These are phyloP conservation scores for Diprion similis DNA, from an alignment of 1,140 invertebrate genomes.

Conservation along the genomic window DNA sequence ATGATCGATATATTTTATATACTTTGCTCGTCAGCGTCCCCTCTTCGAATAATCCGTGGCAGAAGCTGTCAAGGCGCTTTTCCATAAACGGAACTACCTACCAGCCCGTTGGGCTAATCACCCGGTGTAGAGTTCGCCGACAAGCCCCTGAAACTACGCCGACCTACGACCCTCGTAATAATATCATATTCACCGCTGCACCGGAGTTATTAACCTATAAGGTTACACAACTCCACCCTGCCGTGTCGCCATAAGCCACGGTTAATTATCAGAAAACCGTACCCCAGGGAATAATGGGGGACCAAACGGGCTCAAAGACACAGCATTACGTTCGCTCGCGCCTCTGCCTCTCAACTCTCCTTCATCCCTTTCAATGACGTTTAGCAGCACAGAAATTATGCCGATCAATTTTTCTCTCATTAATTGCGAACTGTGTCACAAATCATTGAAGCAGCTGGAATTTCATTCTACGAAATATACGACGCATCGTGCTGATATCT, in stretches of 20 bases:
- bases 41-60: background rate
- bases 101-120: background rate
- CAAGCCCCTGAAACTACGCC: background rate
- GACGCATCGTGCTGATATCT: too few species aligned
- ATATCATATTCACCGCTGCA: slow-evolving; percentile 5
- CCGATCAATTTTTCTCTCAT: too few species aligned
- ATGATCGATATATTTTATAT: too few species aligned
- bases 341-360: too few species aligned
- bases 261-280: slow-evolving; percentile 7
- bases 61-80: background rate
- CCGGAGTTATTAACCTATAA: slow-evolving; percentile 7
- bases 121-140: background rate
- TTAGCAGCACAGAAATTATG: too few species aligned
- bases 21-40: too few species aligned
- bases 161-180: slow-evolving; percentile 7
- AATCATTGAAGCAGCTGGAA: too few species aligned
- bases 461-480: too few species aligned
- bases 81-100: background rate
- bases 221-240: slow-evolving; percentile 1
- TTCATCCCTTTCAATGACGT: too few species aligned
- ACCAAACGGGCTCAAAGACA: too few species aligned
- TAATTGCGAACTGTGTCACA: too few species aligned
- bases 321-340: too few species aligned
- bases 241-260: slow-evolving; percentile 1
- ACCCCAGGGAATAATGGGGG: background rate